Conservation (phyloP, 2,888 invertebrate genomes). For the Mythimna albipuncta region DNA sequence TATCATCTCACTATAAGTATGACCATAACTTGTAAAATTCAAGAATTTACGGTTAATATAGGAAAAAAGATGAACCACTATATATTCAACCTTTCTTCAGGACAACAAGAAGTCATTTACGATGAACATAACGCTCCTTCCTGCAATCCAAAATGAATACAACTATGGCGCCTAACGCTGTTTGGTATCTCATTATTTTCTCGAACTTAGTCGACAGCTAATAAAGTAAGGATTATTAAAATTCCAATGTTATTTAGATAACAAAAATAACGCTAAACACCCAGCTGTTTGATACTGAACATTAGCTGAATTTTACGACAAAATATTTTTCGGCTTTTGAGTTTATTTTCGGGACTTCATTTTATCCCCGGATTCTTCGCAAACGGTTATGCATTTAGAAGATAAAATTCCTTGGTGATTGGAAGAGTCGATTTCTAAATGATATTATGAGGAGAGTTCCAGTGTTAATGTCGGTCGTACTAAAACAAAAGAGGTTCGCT, state of each 20-base stretch:
- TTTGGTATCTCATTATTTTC: slow-evolving; percentile 35
- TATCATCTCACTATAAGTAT: neutral
- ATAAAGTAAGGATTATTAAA: slow-evolving; percentile 20
- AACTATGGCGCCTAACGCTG: slow-evolving; percentile 37
- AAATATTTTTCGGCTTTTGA: slow-evolving; percentile 27
- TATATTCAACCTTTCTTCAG: slow-evolving; percentile 24
- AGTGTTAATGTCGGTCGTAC: slow-evolving; percentile 58
- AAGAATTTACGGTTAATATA: neutral
- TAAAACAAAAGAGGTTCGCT: slow-evolving; percentile 70
- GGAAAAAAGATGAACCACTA: neutral
- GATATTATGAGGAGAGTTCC: slow-evolving; percentile 57
- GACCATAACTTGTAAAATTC: slow-evolving; percentile 5
- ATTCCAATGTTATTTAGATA: slow-evolving; percentile 7
- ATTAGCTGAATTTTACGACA: slow-evolving; percentile 55
- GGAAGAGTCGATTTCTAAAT: slow-evolving; percentile 43
- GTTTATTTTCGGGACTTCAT: slow-evolving; percentile 42
- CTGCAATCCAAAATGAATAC: slow-evolving; percentile 34
- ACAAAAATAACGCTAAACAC: slow-evolving; percentile 26
- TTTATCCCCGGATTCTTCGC: slow-evolving; percentile 36
- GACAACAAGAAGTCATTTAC: slow-evolving; percentile 35
- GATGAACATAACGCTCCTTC: neutral
- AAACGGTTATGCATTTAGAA: slow-evolving; percentile 48
- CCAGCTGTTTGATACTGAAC: slow-evolving; percentile 42
- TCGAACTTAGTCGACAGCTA: slow-evolving; percentile 15
- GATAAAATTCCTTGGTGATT: slow-evolving; percentile 46